Evolutionary conservation across 2,113 vertebrate species (phyloP), one percentile per base, ranked within the genome.

Genomic region (Philantomba maxwellii): DNA sequence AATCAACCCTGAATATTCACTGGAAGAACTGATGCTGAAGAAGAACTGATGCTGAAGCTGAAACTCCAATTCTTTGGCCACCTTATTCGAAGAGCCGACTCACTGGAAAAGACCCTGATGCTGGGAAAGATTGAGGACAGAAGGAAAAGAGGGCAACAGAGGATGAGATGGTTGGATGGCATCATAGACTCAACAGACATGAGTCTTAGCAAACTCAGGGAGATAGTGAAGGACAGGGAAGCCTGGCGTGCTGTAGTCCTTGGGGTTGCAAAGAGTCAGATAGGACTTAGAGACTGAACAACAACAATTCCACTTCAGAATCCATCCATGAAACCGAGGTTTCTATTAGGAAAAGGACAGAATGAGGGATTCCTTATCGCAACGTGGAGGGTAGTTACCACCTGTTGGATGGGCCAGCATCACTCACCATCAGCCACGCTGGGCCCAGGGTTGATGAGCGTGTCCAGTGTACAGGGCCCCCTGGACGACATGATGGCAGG

Each of bases 381-480:
- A 81, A 95, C 19, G 8, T 26, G 26, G n/a, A 89, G 33, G 62
- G 26, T 33, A 57, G 85, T 33, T 86, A 64, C 17, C 45, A 1
- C 51, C 45, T 9, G 1, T 17, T 36, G 36, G 43, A 25, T 26
- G 3, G n/a, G 30, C 7, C 4, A 15, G 39, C 9, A 60, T 58
- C 84, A 98, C 99, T 99, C 97, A 99, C 99, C 99, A 9, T 99
- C 99, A 26, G 98, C 98, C 3, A 97, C 88, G 89, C 97, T 98
- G 23, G 99, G 98, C 98, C 99, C 98, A 28, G 99, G 99, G 96
- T 98, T 99, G 97, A 99, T 98, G 98, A 99, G 99, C 73, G 99
- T 99, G 98, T 99, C 99, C 87, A 99, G 99, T 2, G 99, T 99
- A 98, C 99, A 99, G 95, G 99, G 99, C 53, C 99, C 99, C 83